Conservation (phyloP, 2,113 vertebrate genomes). For the Lynx canadensis region DNA sequence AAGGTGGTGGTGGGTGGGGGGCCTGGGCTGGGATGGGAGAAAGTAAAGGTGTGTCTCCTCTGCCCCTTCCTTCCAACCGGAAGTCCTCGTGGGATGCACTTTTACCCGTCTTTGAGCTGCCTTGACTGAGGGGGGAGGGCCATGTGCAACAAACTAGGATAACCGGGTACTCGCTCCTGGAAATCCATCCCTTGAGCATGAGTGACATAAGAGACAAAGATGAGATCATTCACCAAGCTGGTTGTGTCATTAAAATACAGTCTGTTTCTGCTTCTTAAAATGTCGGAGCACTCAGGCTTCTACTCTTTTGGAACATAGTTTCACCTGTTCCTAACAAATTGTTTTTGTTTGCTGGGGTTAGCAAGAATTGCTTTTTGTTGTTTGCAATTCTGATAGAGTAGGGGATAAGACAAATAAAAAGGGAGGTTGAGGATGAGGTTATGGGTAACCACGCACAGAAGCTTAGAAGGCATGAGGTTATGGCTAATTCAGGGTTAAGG, state of each 20-base stretch:
- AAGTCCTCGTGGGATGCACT: not conserved
- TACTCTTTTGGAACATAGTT: not conserved
- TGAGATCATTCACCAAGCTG: not conserved
- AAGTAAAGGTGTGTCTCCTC: not conserved
- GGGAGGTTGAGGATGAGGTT: not conserved
- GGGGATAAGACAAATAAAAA: not conserved
- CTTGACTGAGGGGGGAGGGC: fast-evolving
- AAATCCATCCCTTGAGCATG: not conserved
- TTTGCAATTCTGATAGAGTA: not conserved
- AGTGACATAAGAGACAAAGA: not conserved
- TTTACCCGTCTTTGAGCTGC: not conserved
- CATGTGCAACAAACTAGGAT: not conserved
- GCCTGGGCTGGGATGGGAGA: not conserved
- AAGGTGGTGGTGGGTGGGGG: not conserved
- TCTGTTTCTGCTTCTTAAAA: not conserved
- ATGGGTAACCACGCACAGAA: not conserved
- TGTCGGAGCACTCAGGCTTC: not conserved
- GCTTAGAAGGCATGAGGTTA: not conserved
- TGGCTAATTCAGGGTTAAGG: not conserved
- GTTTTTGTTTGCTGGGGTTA: not conserved
- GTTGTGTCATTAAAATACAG: not conserved
- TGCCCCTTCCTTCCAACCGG: fast-evolving
- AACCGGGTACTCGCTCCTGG: not conserved
- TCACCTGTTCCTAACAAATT: not conserved
- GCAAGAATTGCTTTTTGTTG: not conserved